Base-by-base conservation (phyloP, 1,140 invertebrate genomes). In the Nasonia giraulti region DNA sequence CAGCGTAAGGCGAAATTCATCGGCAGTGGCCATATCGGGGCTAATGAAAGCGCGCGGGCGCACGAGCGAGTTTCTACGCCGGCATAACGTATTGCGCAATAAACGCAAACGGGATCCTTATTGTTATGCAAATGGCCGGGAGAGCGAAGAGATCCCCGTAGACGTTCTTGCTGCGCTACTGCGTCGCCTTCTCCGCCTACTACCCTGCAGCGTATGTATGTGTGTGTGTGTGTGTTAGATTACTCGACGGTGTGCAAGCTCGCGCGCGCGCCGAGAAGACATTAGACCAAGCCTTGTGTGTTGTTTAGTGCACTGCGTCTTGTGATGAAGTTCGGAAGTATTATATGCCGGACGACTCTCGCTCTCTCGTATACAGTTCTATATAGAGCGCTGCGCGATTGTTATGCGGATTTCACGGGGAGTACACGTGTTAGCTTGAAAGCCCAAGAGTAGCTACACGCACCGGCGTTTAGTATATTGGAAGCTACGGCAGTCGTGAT, bases 21-120 rank as follows among this genome's bases (percentile, higher is more conserved):
- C 75, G 76, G 66, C 75, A 73, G 55, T 33, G 66, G 75, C 76
- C 82, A 55, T 83, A 79, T 83, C 76, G 77, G 44, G 50, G 76
- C 68, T 84, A 85, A 85, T 85, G 84, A 85, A 85, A 85, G 84
- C 84, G 66, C 37, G 33, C 37, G 83, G 33, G 33, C 37, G 33
- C 37, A 77, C 55, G 33, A 12, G 55, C 55, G 10, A 68, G 50
- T 66, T 77, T 44, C 55, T n/a, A 62, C 68, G 12, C 73, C 55
- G 31, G 20, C 79, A 78, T 82, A 86, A 86, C 85, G 68, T 86
- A 86, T 86, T 83, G 85, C 85, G 76, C 85, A 86, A 86, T 86
- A 86, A 86, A 82, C 76, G 85, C 80, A 79, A 85, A 81, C 80
- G 80, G 80, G 80, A 33, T 82, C 80, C 80, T 83, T 86, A 86